These are phyloP conservation scores for Tromatobia lineatoria DNA, from an alignment of 2,888 invertebrate species.

Conservation along the genomic window DNA sequence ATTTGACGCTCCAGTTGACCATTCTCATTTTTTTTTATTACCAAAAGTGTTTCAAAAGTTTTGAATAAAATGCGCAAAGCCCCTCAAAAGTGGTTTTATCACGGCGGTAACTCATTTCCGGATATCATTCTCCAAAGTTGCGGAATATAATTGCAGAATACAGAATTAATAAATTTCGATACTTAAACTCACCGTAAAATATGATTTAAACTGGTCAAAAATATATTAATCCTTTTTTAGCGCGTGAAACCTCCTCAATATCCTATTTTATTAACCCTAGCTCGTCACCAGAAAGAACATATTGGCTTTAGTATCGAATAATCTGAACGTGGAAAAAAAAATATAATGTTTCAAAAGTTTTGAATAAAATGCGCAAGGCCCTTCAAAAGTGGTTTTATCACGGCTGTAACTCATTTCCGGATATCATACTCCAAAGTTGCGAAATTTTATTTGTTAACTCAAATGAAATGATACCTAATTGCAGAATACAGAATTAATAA, in stretches of 20 bases:
- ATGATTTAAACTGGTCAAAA: too few relatives aligned
- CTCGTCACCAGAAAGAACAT: too few relatives aligned
- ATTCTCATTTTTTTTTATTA: neutral
- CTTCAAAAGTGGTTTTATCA: neutral
- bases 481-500: neutral
- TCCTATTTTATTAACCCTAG: too few relatives aligned
- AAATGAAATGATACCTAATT: neutral
- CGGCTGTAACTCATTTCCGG: neutral
- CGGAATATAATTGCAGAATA: neutral
- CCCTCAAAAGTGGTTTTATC: neutral
- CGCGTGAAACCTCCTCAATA: too few relatives aligned
- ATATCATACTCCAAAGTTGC: neutral
- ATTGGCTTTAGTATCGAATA: too few relatives aligned
- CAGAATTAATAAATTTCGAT: neutral
- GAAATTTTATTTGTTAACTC: neutral
- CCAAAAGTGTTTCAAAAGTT: neutral
- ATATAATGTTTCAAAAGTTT: neutral
- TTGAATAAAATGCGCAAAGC: neutral
- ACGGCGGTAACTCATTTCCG: neutral
- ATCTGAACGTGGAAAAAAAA: too few relatives aligned
- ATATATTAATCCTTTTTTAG: too few relatives aligned
- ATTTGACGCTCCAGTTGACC: conserved; percentile 18
- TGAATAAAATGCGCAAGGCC: neutral
- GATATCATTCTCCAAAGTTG: neutral
- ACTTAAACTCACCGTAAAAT: neutral